Conservation (phyloP, 2,888 invertebrate species). For the Agriopis leucophaearia region DNA sequence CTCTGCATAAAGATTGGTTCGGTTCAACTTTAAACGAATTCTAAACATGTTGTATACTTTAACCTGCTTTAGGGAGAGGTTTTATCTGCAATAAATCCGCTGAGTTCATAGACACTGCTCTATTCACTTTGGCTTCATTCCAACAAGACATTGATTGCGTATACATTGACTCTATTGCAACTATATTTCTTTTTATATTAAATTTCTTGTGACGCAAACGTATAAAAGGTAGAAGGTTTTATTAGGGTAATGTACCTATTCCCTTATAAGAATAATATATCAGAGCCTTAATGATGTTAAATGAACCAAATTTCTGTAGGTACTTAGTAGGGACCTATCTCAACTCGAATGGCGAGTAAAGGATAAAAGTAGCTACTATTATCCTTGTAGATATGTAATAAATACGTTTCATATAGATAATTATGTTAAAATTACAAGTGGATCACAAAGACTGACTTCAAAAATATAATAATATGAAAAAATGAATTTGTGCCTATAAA, state of each 20-base stretch:
- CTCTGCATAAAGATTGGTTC: no score
- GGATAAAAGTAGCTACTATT: no score
- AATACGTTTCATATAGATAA: no score
- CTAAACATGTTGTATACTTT: not conserved
- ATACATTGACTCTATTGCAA: slow-evolving; percentile 70
- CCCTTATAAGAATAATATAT: slow-evolving; percentile 17
- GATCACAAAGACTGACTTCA: no score
- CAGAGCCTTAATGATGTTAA: slow-evolving; percentile 21
- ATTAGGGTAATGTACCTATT: slow-evolving; percentile 25
- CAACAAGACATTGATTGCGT: slow-evolving; percentile 71
- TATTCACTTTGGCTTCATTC: slow-evolving; percentile 65
- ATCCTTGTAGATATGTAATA: no score
- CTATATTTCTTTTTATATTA: slow-evolving; percentile 68
- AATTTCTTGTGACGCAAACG: slow-evolving; percentile 53
- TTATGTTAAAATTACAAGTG: no score
- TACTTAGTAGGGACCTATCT: no score
- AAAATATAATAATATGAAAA: no score
- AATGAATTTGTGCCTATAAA: no score
- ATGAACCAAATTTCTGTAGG: not conserved
- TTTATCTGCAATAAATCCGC: slow-evolving; percentile 72
- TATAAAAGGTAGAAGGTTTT: slow-evolving; percentile 25
- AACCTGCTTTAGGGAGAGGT: slow-evolving; percentile 47
- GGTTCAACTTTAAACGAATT: no score
- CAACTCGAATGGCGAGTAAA: no score
- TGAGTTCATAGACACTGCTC: slow-evolving; percentile 62